Base-by-base conservation (phyloP, 2,113 vertebrate genomes). In the Piprites chloris region DNA sequence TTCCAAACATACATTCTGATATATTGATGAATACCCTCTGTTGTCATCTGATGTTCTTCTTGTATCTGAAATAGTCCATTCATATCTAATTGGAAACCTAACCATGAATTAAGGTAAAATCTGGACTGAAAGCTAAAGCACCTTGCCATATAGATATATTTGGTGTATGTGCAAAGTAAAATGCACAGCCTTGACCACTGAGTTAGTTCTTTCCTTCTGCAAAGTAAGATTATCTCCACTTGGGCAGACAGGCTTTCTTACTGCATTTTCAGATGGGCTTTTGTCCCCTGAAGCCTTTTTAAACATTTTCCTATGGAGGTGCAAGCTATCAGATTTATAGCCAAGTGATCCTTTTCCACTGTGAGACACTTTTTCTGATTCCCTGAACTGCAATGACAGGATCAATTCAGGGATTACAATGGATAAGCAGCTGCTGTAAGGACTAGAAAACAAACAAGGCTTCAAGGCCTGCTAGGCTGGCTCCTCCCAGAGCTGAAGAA, bases 321-420 rank as follows among this genome's bases (percentile, higher is more conserved):
- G 85, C 76, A 76, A 86, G 61, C 6, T 12, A 26, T 33, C 58
- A 88, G 96, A 94, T 95, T 93, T 95, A 96, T 68, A 88, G 92
- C 82, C 75, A 83, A 86, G 68, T 19, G 72, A 81, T 85, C 61
- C 32, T 86, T 81, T 67, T 37, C 39, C 85, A 39, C 71, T 33
- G 5, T 61, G 78, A 89, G 71, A 63, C 73, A 74, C 88, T 94
- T 93, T 92, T 95, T 94, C 82, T 77, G 90, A 95, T 80, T 95
- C 87, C 67, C 44, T 96, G 87, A 90, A 88, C 85, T 92, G 85
- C 93, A 94, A 80, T 78, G 90, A 69, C 82, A 94, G 93, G 79
- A 96, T 94, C 87, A 90, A 47, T 92, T 96, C 83, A 92, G 52
- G 56, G 90, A 90, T 96, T 96, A 90, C 83, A 82, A 88, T 92